phyloP scores from a whole-genome alignment of 2,888 invertebrate genomes.

The Apotomis turbidana region DNA sequence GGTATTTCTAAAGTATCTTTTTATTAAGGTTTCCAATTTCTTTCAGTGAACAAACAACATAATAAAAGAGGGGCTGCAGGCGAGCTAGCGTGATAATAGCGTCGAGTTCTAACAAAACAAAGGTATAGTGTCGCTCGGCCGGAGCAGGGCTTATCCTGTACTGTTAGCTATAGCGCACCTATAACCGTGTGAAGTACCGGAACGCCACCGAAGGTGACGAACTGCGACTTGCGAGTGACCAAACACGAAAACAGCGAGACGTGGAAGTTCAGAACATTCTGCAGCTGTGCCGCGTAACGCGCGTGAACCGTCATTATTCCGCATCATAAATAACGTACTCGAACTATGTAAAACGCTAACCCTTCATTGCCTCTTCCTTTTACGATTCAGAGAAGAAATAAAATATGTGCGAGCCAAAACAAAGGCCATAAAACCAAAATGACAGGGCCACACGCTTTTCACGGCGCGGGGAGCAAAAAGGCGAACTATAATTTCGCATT shows the following conservation, averaged over 20 bases:
- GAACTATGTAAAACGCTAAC: conserved; percentile 75
- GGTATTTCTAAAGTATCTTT: conserved; percentile 63
- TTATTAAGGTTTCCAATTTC: conserved; percentile 68
- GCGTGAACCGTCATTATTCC: conserved; percentile 72
- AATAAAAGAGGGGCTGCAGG: conserved; percentile 61
- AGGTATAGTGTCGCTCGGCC: conserved; percentile 53
- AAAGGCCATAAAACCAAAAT: conserved; percentile 79
- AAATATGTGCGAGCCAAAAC: conserved; percentile 80
- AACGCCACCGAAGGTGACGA: conserved; percentile 20
- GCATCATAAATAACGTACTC: conserved; percentile 75
- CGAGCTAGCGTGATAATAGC: conserved; percentile 66
- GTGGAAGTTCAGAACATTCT: conserved; percentile 57
- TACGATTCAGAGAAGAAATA: conserved; percentile 80
- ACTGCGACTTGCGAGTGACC: conserved; percentile 41
- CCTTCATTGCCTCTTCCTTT: conserved; percentile 83
- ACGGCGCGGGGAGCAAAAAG: conserved; percentile 65
- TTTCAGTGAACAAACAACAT: conserved; percentile 65
- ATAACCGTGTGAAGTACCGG: background rate
- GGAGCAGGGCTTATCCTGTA: conserved; percentile 46
- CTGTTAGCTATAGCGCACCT: conserved; percentile 1
- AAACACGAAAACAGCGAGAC: conserved; percentile 53
- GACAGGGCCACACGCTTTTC: conserved; percentile 81
- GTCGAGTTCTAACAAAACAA: conserved; percentile 52
- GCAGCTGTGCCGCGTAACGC: conserved; percentile 70
- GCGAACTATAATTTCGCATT: conserved; percentile 80